These are phyloP conservation scores for Corydoras sp. DNA, from an alignment of 2,113 vertebrate species.

Conservation along the genomic window DNA sequence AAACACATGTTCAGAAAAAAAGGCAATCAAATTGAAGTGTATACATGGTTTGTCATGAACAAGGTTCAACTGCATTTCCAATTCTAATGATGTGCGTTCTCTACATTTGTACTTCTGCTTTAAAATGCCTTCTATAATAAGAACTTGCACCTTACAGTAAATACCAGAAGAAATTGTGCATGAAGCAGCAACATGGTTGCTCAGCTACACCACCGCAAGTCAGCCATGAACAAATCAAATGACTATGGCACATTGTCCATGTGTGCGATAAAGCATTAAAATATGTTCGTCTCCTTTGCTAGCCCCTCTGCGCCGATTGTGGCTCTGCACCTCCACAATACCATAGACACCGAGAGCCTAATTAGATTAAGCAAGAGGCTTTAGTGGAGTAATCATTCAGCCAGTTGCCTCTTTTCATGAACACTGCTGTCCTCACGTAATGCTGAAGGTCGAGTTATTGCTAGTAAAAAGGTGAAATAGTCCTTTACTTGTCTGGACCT, in stretches of 20 bases:
- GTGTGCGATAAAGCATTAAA: not conserved
- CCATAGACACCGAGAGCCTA: slow-evolving; percentile 70
- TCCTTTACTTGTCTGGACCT: not conserved
- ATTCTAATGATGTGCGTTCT: too few relatives aligned
- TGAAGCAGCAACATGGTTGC: slow-evolving; percentile 6
- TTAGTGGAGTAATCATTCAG: slow-evolving; percentile 84
- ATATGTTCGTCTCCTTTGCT: not conserved
- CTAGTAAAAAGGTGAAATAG: slow-evolving; percentile 34
- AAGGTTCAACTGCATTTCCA: too few relatives aligned
- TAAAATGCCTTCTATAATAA: too few relatives aligned
- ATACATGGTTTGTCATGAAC: too few relatives aligned
- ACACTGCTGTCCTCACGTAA: slow-evolving; percentile 52
- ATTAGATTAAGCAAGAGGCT: slow-evolving; percentile 85
- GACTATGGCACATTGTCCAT: not conserved
- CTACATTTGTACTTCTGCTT: too few relatives aligned
- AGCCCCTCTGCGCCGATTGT: slow-evolving; percentile 7
- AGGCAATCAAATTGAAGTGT: too few relatives aligned
- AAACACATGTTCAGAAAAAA: too few relatives aligned
- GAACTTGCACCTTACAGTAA: not conserved
- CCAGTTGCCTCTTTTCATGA: slow-evolving; percentile 69
- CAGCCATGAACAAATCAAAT: slow-evolving; percentile 16
- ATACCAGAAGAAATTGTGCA: not conserved
- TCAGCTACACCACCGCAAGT: not conserved
- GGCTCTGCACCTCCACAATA: slow-evolving; percentile 38
- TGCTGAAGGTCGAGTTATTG: slow-evolving; percentile 70